Evolutionary conservation across 2,113 vertebrate species (phyloP).

Genomic region (Strix uralensis): DNA sequence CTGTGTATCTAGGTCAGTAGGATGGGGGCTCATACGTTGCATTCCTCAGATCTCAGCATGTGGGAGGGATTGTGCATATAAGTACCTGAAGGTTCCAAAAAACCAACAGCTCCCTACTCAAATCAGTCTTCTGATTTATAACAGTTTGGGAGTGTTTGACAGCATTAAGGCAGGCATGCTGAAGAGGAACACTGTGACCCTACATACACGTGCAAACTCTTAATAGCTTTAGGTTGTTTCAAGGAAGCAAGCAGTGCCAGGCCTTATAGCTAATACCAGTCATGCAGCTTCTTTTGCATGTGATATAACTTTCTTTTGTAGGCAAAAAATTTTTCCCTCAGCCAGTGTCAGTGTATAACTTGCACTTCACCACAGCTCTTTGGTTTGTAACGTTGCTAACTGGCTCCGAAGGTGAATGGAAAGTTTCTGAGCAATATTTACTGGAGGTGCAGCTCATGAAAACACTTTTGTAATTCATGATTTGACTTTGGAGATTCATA

Average conservation of each 20-base stretch:
- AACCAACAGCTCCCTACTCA: not conserved
- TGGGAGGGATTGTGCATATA: not conserved
- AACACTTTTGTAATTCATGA: not conserved
- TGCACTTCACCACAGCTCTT: not conserved
- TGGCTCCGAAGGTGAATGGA: not conserved
- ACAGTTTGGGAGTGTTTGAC: not conserved
- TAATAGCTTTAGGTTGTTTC: not conserved
- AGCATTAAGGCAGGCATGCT: not conserved
- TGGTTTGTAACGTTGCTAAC: not conserved
- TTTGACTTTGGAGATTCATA: not conserved
- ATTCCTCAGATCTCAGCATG: not conserved
- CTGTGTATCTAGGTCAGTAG: not conserved
- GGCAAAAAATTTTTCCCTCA: not conserved
- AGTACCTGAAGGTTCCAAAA: not conserved
- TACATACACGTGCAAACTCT: accelerated
- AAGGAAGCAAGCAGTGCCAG: not conserved
- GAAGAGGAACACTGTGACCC: not conserved
- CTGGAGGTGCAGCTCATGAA: not conserved
- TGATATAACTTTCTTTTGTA: not conserved
- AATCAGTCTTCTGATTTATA: accelerated
- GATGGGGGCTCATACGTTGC: not conserved
- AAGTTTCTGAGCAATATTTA: not conserved
- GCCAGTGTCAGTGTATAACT: not conserved
- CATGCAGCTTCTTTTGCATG: not conserved
- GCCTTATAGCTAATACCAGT: not conserved